Evolutionary conservation across 2,888 invertebrate genomes (phyloP), one percentile per base, ranked within the genome.

Genomic region (Mechanitis mazaeus): DNA sequence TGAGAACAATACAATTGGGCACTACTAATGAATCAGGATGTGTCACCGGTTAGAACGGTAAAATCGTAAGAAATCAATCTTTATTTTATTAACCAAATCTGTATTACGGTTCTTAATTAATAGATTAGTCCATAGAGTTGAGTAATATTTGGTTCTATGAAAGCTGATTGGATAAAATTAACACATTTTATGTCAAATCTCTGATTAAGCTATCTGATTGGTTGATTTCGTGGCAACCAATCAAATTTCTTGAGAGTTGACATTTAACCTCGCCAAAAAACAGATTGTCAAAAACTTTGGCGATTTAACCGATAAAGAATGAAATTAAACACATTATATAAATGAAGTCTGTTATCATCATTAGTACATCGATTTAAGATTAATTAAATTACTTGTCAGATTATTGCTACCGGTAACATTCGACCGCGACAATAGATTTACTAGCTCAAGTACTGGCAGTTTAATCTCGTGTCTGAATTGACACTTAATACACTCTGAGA

Each of bases 1-100:
- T 69, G 69, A 81, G 86, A 87, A 87, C 85, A 85, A 85, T 87
- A 83, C 83, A 84, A 84, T 85, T 83, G 83, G 80, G 79, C 78
- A 83, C 80, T 82, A 77, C 80, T 83, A 87, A 87, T 85, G 84
- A 85, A 79, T 80, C 74, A 76, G 75, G 75, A 74, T 75, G 74
- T 79, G 78, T 77, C 71, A 75, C 75, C 64, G 65, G 64, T 59
- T 53, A 54, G 58, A 65, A 67, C 65, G 63, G 61, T 64, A 66
- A 60, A 61, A 54, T 28, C 57, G 2, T 31, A 50, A 50, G 31
- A 31, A 31, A n/a, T 31, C 9, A 31, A 50, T 6, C 54, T 54
- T 53, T 33, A 62, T 50, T 42, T 42, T 42, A 42, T 42, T 42
- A 7, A 9, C 6, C 7, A 42, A 42, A 42, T 42, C 11, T 42